Conservation (phyloP, 35 echinoderm and acorn worm genomes). For the Heliocidaris tuberculata region DNA sequence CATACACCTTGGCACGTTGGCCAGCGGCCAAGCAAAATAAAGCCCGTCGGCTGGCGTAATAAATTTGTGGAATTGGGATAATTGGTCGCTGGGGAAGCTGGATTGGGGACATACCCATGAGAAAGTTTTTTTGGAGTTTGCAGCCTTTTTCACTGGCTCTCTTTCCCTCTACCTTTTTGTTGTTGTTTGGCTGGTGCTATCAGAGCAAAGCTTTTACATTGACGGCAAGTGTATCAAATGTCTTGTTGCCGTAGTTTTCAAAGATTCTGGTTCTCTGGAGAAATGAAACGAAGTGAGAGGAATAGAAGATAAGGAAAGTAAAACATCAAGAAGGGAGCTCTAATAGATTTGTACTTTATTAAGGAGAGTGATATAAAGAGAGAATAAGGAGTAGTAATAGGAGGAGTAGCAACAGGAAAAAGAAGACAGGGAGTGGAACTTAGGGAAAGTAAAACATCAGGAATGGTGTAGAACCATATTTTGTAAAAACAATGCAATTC, state of each 20-base stretch:
- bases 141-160: neutral
- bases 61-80: constrained; percentile 40
- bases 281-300: neutral
- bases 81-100: constrained; percentile 1
- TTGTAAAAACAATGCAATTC: no score
- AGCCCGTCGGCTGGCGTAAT: constrained; percentile 23
- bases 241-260: neutral
- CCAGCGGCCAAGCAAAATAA: constrained; percentile 32
- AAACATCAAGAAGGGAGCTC: no score
- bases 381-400: neutral
- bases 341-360: neutral
- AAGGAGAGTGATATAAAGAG: neutral
- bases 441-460: neutral
- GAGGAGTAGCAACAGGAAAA: neutral
- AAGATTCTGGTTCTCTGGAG: neutral
- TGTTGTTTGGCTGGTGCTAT: neutral
- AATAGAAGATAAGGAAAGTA: neutral
- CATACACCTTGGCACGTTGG: neutral
- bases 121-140: neutral
- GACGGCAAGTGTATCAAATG: constrained; percentile 22
- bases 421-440: neutral
- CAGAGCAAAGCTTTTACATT: neutral
- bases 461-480: neutral
- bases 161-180: neutral
- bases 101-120: neutral